A percentile compares a stretch with the other conserved stretches of the same genome.
phyloP scores from a whole-genome alignment of 2,888 invertebrate genomes.

The Bimastos eiseni region DNA sequence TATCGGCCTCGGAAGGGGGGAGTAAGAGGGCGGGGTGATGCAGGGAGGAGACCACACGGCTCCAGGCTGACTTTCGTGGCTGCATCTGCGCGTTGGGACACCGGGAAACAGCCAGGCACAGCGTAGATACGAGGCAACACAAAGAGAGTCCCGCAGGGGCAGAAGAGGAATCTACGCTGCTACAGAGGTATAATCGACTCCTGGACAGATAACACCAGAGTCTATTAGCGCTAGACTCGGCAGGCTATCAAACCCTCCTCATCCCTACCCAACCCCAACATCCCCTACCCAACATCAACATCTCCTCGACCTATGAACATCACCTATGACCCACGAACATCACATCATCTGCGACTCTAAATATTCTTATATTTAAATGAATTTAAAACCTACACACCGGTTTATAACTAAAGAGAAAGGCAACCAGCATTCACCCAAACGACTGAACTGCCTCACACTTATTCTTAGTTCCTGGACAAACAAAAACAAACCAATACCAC shows the following conservation, averaged over 20 bases:
- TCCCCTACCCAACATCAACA: neutral
- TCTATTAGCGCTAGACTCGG: neutral
- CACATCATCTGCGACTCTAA: neutral
- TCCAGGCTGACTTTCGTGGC: neutral
- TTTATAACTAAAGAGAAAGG: neutral
- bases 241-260: neutral
- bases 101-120: neutral
- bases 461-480: neutral
- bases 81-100: neutral
- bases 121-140: neutral
- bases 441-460: neutral
- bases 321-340: neutral
- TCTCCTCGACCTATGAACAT: no score
- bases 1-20: neutral
- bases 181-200: neutral
- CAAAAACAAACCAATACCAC: neutral
- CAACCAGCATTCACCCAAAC: neutral
- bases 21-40: neutral
- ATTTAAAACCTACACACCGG: neutral
- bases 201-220: neutral
- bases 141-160: neutral
- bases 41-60: neutral
- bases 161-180: neutral
- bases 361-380: neutral
- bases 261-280: neutral